These are phyloP conservation scores for Theristicus caerulescens DNA, from an alignment of 2,113 vertebrate species.

Conservation along the genomic window DNA sequence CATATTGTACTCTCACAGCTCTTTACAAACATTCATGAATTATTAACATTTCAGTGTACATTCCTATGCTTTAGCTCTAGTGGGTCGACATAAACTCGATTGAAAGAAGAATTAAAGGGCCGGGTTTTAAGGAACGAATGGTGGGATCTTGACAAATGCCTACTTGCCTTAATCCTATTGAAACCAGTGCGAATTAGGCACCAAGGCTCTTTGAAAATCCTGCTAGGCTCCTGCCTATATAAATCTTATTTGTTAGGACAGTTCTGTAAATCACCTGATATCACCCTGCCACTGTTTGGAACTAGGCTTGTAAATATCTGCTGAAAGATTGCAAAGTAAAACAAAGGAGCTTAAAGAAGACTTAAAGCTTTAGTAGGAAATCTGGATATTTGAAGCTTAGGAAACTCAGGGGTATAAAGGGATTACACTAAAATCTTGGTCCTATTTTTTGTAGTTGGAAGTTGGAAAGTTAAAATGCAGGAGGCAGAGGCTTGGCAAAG, in stretches of 20 bases:
- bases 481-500: background rate
- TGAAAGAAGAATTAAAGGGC: conserved; percentile 22
- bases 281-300: background rate
- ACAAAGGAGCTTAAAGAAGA: conserved; percentile 36
- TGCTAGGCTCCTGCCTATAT: background rate
- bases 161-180: conserved; percentile 24
- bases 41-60: background rate
- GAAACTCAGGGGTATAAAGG: conserved; percentile 4
- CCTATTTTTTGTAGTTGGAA: background rate
- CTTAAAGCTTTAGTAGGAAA: background rate
- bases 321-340: background rate
- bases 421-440: conserved; percentile 14
- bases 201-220: background rate
- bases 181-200: background rate
- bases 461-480: background rate
- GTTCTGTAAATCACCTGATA: conserved; percentile 17
- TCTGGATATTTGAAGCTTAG: conserved; percentile 15
- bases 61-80: background rate
- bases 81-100: background rate
- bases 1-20: background rate
- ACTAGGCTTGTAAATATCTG: conserved; percentile 7
- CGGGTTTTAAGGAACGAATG: background rate
- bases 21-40: background rate
- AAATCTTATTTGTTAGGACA: conserved; percentile 38
- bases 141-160: background rate